Evolutionary conservation across 2,888 invertebrate species (phyloP), one percentile per base, ranked within the genome.

Genomic region (Chaitophorus viminalis): DNA sequence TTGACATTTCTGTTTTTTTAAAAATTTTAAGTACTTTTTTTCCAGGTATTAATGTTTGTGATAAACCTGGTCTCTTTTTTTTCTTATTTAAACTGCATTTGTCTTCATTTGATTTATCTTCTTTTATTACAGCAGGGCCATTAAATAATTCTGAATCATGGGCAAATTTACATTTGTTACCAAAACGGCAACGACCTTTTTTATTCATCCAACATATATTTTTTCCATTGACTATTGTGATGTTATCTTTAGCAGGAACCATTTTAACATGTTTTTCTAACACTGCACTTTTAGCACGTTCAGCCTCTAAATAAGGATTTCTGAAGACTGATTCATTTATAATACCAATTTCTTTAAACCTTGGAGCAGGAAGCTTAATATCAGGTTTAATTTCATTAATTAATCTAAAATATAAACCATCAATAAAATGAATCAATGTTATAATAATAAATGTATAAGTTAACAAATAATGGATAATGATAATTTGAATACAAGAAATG

Each of bases 201-300:
- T 96, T 93, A 91, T 97, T 97, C 92, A 97, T 98, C 96, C 97
- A 98, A 92, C 98, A 98, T 89, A 98, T 95, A 91, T 95, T 96
- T 90, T 95, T 96, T 0, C 96, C 97, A 91, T 97, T 97, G 90
- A 96, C 96, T 92, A 94, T 94, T 90, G 94, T 94, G n/a, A 94
- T 94, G 91, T 94, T 94, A 90, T 94, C 94, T 91, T 94, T 94
- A 89, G 92, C 92, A 21, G 93, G 93, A 90, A 95, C 97, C 96
- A 98, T 96, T 93, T 97, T 97, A 0, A 98, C 97, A 91, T 98
- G 98, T 90, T 96, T 96, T 91, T 98, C 97, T 76, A 98, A 92
- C 88, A 97, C 94, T 25, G 96, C 96, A 89, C 95, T 95, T 91
- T 97, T 96, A 3, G 96, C 96, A 91, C 95, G 94, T 91, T 97